Percentiles rank a stretch among this genome's conserved stretches.
Conservation (phyloP, 2,797 vertebrate genomes). For the Xenentodon cancila region DNA sequence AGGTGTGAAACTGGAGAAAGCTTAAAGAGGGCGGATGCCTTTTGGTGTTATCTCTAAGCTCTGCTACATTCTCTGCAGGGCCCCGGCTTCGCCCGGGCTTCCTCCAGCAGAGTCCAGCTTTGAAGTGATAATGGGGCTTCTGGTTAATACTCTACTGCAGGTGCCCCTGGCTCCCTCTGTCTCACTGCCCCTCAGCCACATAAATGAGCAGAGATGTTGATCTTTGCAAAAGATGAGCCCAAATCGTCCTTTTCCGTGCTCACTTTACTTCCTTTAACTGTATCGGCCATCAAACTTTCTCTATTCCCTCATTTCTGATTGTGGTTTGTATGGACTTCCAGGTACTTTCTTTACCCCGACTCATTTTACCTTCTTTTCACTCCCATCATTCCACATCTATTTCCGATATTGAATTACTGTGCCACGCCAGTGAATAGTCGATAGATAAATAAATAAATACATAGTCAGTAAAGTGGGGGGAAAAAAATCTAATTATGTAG, state of each 20-base stretch:
- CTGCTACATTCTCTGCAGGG: slow-evolving; percentile 69
- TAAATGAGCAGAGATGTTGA: slow-evolving; percentile 69
- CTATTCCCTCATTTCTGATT: slow-evolving; percentile 52
- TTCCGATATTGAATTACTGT: slow-evolving; percentile 37
- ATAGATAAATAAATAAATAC: slow-evolving; percentile 44
- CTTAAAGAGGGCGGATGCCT: slow-evolving; percentile 45
- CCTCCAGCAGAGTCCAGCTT: slow-evolving; percentile 69
- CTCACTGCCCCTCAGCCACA: slow-evolving; percentile 50
- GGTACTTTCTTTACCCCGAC: slow-evolving; percentile 44
- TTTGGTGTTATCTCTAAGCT: slow-evolving; percentile 52
- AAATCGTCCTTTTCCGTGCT: slow-evolving; percentile 53
- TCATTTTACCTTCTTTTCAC: slow-evolving; percentile 38
- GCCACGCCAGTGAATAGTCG: neutral
- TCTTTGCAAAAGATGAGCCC: slow-evolving; percentile 69
- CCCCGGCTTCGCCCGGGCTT: slow-evolving; percentile 66
- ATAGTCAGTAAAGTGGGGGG: slow-evolving; percentile 6
- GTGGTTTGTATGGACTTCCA: slow-evolving; percentile 45
- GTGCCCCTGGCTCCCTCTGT: slow-evolving; percentile 60
- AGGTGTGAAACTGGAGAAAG: slow-evolving; percentile 24
- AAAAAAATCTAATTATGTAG: too few relatives aligned
- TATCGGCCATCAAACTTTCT: slow-evolving; percentile 46
- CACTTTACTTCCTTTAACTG: slow-evolving; percentile 47
- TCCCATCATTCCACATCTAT: slow-evolving; percentile 28
- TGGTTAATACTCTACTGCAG: slow-evolving; percentile 72
- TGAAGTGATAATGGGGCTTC: slow-evolving; percentile 83